phyloP scores from a whole-genome alignment of 2,888 invertebrate species.

The Epinotia demarniana region DNA sequence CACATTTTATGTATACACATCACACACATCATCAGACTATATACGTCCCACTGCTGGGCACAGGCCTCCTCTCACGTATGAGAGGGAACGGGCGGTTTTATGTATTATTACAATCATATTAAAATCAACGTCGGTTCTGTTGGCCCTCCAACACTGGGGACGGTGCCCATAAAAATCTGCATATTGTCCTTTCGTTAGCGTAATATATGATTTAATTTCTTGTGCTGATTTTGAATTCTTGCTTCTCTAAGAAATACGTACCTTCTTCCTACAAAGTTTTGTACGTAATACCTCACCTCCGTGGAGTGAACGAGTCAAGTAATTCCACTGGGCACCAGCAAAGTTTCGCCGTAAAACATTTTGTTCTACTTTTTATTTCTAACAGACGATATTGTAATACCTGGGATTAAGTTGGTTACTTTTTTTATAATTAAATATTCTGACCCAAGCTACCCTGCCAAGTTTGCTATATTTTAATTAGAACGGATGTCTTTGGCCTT shows the following conservation, averaged over 20 bases:
- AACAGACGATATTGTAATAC: background rate
- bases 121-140: too few species aligned
- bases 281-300: background rate
- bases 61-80: too few species aligned
- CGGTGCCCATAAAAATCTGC: too few species aligned
- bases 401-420: background rate
- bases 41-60: too few species aligned
- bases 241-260: background rate
- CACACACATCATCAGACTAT: too few species aligned
- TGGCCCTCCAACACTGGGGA: too few species aligned
- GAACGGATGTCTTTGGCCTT: background rate
- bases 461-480: background rate
- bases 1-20: too few species aligned
- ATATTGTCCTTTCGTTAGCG: background rate
- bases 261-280: background rate
- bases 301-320: background rate
- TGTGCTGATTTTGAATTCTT: background rate
- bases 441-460: background rate
- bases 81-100: too few species aligned
- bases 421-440: background rate
- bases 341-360: background rate
- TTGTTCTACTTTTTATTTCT: constrained; percentile 5
- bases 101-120: too few species aligned
- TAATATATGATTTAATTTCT: background rate
- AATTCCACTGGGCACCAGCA: constrained; percentile 1